Evolutionary conservation across 92 coral and sea anemone genomes (phyloP).

Genomic region (Palythoa grandiflora): DNA sequence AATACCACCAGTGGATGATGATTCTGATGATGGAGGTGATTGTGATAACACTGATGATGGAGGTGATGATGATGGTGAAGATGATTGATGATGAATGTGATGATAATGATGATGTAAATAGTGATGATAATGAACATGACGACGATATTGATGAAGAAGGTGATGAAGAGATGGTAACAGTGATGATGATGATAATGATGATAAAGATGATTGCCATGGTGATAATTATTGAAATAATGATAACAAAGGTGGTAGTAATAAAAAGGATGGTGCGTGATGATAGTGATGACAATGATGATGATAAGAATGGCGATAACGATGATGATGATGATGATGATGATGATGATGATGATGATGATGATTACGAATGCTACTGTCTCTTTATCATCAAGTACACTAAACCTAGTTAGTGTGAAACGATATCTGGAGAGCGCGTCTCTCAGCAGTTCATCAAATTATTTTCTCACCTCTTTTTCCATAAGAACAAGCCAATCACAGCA

Average conservation of each 20-base stretch:
- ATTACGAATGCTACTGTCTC: background rate
- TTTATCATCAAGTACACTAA: background rate
- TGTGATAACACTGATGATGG: no score
- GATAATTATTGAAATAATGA: background rate
- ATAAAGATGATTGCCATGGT: background rate
- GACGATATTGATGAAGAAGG: background rate
- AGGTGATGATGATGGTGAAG: background rate
- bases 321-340: no score
- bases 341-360: background rate
- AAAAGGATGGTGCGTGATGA: background rate
- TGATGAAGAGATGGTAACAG: background rate
- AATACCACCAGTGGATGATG: background rate
- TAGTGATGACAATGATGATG: background rate
- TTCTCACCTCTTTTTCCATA: background rate
- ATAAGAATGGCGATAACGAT: background rate
- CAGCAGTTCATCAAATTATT: background rate
- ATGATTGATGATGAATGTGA: background rate
- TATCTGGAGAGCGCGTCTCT: no score
- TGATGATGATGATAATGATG: background rate
- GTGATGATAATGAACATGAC: background rate
- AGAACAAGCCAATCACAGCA: background rate
- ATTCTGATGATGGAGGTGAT: background rate
- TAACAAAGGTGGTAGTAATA: background rate
- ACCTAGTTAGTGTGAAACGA: no score
- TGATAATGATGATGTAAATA: background rate